These are phyloP conservation scores for Oegoconia quadripuncta DNA, from an alignment of 2,888 invertebrate species.

Conservation along the genomic window DNA sequence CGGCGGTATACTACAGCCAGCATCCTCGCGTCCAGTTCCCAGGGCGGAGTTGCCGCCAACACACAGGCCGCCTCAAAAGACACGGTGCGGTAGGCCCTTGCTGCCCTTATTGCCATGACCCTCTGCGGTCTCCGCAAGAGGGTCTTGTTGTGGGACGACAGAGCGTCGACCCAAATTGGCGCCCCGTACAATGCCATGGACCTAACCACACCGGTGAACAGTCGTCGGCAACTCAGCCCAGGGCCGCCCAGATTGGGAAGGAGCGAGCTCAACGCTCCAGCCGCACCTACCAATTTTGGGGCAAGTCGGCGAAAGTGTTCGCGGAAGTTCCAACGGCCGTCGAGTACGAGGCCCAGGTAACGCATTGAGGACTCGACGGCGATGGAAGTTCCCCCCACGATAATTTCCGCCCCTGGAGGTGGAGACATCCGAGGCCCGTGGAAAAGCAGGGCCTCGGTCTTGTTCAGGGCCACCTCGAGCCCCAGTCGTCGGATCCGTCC, in stretches of 20 bases:
- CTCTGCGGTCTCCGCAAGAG: not conserved
- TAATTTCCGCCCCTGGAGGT: not conserved
- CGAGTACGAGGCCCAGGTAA: not conserved
- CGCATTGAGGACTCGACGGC: too few species aligned
- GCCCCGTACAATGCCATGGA: not conserved
- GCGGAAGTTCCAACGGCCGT: not conserved
- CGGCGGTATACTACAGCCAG: constrained; percentile 2
- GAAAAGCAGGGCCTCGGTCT: not conserved
- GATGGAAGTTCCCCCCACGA: not conserved
- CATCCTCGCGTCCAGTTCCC: constrained; percentile 15
- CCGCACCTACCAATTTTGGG: too few species aligned
- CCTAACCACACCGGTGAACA: too few species aligned
- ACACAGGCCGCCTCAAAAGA: constrained; percentile 14
- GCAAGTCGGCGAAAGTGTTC: not conserved
- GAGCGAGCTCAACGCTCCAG: not conserved
- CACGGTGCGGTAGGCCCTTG: constrained; percentile 13
- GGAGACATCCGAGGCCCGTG: not conserved
- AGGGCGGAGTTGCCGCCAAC: constrained; percentile 12
- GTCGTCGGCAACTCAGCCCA: not conserved
- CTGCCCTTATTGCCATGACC: constrained; percentile 7
- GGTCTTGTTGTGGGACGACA: not conserved
- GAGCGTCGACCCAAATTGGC: not conserved
- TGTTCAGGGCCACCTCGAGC: not conserved
- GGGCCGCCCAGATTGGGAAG: not conserved
- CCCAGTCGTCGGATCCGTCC: too few species aligned